These are phyloP conservation scores for Aphelocoma californica DNA, from an alignment of 2,797 vertebrate species.

Conservation along the genomic window DNA sequence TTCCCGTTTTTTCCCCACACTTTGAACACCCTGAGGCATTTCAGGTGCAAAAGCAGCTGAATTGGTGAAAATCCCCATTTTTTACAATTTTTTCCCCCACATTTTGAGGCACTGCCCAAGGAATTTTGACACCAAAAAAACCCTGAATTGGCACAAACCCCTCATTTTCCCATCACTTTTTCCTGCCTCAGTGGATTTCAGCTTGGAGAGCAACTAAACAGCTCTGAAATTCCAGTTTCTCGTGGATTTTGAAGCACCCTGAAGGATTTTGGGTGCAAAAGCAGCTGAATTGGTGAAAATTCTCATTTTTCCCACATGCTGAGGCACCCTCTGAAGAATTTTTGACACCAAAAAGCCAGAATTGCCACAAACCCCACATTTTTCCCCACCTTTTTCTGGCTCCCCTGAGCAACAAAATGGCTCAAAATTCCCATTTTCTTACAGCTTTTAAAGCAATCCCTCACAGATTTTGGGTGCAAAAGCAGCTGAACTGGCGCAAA, in stretches of 20 bases:
- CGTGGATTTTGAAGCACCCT: not conserved
- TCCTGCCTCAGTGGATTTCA: fast-evolving
- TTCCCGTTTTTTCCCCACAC: fast-evolving
- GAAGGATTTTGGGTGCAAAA: not conserved
- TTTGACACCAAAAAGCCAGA: not conserved
- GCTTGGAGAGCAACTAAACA: not conserved
- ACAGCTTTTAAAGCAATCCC: fast-evolving
- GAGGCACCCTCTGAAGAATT: not conserved
- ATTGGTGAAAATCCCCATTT: not conserved
- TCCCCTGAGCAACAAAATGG: fast-evolving
- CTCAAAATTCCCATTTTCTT: not conserved
- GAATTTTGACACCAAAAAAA: not conserved
- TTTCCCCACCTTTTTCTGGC: not conserved
- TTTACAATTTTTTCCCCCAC: fast-evolving
- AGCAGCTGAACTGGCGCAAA: not conserved
- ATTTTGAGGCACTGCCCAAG: too few relatives aligned
- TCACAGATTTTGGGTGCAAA: not conserved
- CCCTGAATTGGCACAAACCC: fast-evolving
- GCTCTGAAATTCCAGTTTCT: not conserved
- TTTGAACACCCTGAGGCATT: not conserved
- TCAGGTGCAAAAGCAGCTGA: not conserved
- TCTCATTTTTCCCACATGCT: too few relatives aligned
- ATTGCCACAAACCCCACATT: not conserved
- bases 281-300: not conserved
- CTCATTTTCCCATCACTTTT: not conserved